phyloP scores from a whole-genome alignment of 2,797 vertebrate genomes.

The Scleropages formosus region DNA sequence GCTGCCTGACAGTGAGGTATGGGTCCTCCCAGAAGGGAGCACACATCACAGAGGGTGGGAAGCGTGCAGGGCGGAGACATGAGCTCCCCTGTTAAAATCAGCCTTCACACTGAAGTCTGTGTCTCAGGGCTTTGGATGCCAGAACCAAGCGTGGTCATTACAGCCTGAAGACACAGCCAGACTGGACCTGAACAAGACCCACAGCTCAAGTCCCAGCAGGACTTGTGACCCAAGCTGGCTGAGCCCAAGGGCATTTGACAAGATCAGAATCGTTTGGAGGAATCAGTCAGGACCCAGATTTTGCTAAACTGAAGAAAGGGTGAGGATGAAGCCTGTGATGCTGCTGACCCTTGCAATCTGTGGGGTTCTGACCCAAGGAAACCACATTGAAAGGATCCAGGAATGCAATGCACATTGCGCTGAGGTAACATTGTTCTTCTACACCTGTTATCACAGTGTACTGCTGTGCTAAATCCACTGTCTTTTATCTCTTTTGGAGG shows the following conservation, averaged over 20 bases:
- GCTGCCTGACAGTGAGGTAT: too few species aligned
- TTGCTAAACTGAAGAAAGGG: neutral
- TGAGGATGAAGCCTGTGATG: neutral
- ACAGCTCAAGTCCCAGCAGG: constrained; percentile 2
- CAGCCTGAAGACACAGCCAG: too few species aligned
- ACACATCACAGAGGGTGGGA: too few species aligned
- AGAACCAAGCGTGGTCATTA: too few species aligned
- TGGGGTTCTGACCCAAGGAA: constrained; percentile 8
- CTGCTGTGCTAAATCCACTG: too few species aligned
- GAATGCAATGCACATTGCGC: neutral
- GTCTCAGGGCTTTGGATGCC: too few species aligned
- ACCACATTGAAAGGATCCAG: neutral
- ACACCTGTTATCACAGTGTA: too few species aligned
- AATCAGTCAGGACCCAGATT: neutral
- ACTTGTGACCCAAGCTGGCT: neutral
- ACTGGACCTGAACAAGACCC: neutral
- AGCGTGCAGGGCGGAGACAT: too few species aligned
- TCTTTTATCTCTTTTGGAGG: neutral
- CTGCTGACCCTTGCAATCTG: constrained; percentile 17
- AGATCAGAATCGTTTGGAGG: neutral
- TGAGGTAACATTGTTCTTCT: constrained; percentile 14
- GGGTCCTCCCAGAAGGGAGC: too few species aligned
- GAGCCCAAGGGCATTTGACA: neutral
- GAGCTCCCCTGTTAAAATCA: too few species aligned
- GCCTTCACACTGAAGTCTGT: too few species aligned